phyloP scores from a whole-genome alignment of 2,113 vertebrate genomes.

The Varanus komodoensis region DNA sequence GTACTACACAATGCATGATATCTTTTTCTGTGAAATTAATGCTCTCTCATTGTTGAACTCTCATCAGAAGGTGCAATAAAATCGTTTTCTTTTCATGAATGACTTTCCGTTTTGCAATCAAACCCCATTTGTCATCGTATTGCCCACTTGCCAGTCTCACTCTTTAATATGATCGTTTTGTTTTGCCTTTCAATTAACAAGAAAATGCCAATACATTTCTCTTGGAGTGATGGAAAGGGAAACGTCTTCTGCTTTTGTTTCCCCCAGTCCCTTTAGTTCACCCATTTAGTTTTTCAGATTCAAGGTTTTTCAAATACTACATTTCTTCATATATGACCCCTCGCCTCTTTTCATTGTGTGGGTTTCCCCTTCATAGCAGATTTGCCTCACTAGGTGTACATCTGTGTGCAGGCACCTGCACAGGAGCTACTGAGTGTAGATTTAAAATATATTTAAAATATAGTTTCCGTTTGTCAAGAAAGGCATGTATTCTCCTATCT shows the following conservation, averaged over 20 bases:
- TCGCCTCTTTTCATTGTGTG: conserved; percentile 63
- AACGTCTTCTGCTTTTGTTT: conserved; percentile 61
- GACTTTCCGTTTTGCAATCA: conserved; percentile 67
- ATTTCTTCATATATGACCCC: not conserved
- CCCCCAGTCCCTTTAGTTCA: conserved; percentile 64
- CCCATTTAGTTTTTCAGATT: conserved; percentile 71
- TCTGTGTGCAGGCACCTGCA: too few relatives aligned
- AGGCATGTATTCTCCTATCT: not conserved
- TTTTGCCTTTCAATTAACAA: conserved; percentile 32
- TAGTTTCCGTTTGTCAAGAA: conserved; percentile 68
- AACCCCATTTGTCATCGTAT: conserved; percentile 56
- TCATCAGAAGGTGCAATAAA: conserved; percentile 56
- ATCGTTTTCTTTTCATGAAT: conserved; percentile 68
- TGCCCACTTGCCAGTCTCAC: conserved; percentile 55
- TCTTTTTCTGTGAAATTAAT: conserved; percentile 54
- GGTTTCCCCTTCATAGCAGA: conserved; percentile 68
- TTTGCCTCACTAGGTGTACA: conserved; percentile 31
- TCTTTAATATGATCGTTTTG: conserved; percentile 45
- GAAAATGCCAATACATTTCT: conserved; percentile 57
- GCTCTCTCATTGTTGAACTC: conserved; percentile 47
- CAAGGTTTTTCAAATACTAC: not conserved
- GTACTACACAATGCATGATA: conserved; percentile 47
- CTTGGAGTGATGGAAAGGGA: conserved; percentile 34
- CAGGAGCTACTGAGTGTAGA: too few relatives aligned
- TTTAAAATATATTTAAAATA: not conserved